Evolutionary conservation across 37 sponge, comb jelly and placozoan genomes (phyloP).

Genomic region (Cladorhizidae sp.): DNA sequence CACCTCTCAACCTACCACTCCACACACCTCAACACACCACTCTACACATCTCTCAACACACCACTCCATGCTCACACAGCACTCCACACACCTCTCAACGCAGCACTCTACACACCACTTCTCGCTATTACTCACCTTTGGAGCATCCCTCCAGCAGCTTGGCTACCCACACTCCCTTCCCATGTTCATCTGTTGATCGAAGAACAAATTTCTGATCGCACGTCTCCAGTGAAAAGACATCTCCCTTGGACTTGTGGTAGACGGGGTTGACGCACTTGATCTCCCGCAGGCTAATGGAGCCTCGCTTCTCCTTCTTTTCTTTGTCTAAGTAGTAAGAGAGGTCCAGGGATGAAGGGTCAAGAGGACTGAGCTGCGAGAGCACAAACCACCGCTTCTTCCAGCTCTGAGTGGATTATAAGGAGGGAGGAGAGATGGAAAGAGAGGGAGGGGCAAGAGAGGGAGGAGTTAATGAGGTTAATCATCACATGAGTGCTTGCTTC

Average conservation of each 20-base stretch:
- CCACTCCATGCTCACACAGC: too few relatives aligned
- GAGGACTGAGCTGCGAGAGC: conserved; percentile 24
- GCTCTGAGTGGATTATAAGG: conserved; percentile 36
- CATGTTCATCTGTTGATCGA: conserved; percentile 30
- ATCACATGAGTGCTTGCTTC: too few relatives aligned
- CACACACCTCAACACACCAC: too few relatives aligned
- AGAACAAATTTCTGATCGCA: conserved; percentile 48
- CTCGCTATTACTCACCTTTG: conserved; percentile 36
- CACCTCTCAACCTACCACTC: too few relatives aligned
- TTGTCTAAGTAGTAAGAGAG: conserved; percentile 64
- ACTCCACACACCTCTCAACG: too few relatives aligned
- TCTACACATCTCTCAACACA: too few relatives aligned
- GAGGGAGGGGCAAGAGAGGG: conserved; percentile 8
- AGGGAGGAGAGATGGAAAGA: background rate
- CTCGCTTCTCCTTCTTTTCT: conserved; percentile 45
- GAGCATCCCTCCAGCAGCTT: conserved; percentile 60
- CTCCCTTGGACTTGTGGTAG: conserved; percentile 36
- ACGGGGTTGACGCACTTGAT: conserved; percentile 58
- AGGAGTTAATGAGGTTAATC: conserved; percentile 10
- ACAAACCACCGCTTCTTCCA: conserved; percentile 80
- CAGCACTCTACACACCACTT: too few relatives aligned
- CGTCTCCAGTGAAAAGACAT: conserved; percentile 71
- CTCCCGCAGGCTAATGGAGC: conserved; percentile 38
- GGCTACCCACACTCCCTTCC: conserved; percentile 71
- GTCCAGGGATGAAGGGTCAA: conserved; percentile 29